Conservation (phyloP, 2,113 vertebrate genomes). For the Coregonus clupeaformis region DNA sequence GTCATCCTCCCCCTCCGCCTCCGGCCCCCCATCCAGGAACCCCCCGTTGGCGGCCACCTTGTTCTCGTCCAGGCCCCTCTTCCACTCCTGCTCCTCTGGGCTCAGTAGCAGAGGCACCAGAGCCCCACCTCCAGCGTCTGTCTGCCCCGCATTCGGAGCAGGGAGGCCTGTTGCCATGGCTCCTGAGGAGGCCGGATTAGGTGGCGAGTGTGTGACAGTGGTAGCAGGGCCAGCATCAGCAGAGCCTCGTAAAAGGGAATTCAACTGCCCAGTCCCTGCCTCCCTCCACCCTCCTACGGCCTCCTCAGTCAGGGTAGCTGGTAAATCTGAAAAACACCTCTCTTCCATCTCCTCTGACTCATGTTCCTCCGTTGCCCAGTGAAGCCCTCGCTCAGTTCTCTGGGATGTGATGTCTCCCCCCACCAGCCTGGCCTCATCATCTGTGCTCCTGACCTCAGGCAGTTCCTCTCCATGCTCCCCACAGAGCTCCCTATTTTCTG, state of each 20-base stretch:
- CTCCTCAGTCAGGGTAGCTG: neutral
- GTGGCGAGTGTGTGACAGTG: slow-evolving; percentile 19
- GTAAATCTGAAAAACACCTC: neutral
- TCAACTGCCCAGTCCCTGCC: slow-evolving; percentile 10
- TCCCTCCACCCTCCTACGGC: neutral
- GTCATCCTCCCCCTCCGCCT: slow-evolving; percentile 60
- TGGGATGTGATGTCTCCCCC: neutral
- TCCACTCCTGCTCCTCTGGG: slow-evolving; percentile 13
- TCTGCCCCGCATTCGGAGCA: slow-evolving; percentile 35
- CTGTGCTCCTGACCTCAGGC: neutral
- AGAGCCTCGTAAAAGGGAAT: slow-evolving; percentile 38
- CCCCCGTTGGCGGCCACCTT: slow-evolving; percentile 39
- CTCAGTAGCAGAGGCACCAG: slow-evolving; percentile 4
- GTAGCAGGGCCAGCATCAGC: neutral
- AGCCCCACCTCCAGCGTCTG: slow-evolving; percentile 35
- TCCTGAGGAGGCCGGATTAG: slow-evolving; percentile 64
- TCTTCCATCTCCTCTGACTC: neutral
- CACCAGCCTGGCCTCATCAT: neutral
- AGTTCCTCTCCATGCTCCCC: neutral
- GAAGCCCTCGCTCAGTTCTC: neutral
- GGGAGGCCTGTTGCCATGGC: slow-evolving; percentile 64
- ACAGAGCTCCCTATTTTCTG: neutral
- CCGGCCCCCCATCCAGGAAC: slow-evolving; percentile 20
- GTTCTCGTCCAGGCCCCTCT: slow-evolving; percentile 17
- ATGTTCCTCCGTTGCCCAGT: neutral